phyloP scores from a whole-genome alignment of 92 coral and sea anemone genomes.

The Bergia puertoricense region DNA sequence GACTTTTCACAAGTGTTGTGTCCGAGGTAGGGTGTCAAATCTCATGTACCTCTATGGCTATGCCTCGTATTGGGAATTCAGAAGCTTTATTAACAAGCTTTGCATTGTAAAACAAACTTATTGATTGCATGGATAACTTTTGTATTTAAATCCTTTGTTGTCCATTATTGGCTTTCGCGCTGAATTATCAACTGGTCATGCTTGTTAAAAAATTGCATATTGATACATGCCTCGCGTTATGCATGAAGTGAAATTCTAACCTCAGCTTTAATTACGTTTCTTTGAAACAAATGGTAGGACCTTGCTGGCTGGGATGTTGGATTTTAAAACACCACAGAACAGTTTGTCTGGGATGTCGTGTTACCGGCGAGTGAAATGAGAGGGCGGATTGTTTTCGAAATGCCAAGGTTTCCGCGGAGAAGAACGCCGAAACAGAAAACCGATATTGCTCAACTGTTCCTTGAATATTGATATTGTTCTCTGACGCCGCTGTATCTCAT shows the following conservation, averaged over 20 bases:
- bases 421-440: not conserved
- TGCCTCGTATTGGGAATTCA: not conserved
- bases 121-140: not conserved
- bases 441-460: too few relatives aligned
- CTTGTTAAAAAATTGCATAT: not conserved
- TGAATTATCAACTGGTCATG: not conserved
- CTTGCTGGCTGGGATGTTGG: not conserved
- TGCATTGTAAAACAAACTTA: not conserved
- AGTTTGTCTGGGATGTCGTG: not conserved
- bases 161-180: not conserved
- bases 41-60: not conserved
- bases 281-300: not conserved
- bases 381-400: not conserved
- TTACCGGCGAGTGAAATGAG: not conserved
- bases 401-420: not conserved
- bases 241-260: not conserved
- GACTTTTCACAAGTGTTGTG: constrained; percentile 73
- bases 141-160: not conserved
- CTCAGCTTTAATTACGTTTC: not conserved
- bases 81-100: not conserved
- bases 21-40: constrained; percentile 62
- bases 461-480: too few relatives aligned
- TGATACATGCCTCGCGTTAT: too few relatives aligned
- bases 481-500: not conserved
- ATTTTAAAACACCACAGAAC: too few relatives aligned